Conservation (phyloP, 2,888 invertebrate species). For the Serripes groenlandicus region DNA sequence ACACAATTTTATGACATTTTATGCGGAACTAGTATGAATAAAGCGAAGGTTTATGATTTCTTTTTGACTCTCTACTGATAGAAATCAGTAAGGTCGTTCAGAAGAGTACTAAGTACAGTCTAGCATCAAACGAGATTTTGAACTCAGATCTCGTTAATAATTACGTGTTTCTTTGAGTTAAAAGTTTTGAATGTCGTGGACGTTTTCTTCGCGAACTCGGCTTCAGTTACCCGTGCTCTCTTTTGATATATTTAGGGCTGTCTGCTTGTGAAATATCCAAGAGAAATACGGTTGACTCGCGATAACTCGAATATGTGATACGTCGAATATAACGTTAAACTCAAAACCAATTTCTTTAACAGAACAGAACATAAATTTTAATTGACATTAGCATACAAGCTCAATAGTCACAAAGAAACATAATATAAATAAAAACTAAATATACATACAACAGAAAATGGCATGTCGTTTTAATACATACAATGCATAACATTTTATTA, state of each 20-base stretch:
- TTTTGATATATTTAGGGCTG: not conserved
- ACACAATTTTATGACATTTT: not conserved
- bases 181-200: too few relatives aligned
- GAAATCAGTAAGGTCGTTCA: not conserved
- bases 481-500: too few relatives aligned
- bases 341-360: too few relatives aligned
- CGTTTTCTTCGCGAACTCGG: not conserved
- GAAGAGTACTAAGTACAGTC: not conserved
- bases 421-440: too few relatives aligned
- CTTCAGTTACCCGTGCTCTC: not conserved
- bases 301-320: not conserved
- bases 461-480: too few relatives aligned
- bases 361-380: too few relatives aligned
- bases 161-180: not conserved
- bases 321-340: too few relatives aligned
- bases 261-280: not conserved
- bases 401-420: too few relatives aligned
- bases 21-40: not conserved
- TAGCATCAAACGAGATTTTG: conserved; percentile 7
- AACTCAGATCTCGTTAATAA: conserved; percentile 3
- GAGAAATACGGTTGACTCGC: not conserved
- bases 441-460: too few relatives aligned
- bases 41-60: not conserved
- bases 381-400: too few relatives aligned
- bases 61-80: not conserved